Evolutionary conservation across 2,888 invertebrate species (phyloP).

Genomic region (Sarcophaga carnaria): DNA sequence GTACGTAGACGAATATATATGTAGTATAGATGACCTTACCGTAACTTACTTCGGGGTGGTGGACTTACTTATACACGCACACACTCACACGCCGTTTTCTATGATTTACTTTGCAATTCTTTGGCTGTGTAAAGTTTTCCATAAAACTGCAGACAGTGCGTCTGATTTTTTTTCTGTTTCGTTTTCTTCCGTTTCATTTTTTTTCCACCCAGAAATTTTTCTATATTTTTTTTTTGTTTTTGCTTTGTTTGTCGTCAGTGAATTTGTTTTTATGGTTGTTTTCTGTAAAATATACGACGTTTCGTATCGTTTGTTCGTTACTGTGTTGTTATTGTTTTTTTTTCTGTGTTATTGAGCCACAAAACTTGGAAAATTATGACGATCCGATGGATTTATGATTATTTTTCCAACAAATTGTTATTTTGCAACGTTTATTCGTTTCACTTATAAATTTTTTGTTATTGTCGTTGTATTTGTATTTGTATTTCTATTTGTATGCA

Average conservation of each 20-base stretch:
- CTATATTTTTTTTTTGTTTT: slow-evolving; percentile 39
- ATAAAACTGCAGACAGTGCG: slow-evolving; percentile 57
- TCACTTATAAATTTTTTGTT: slow-evolving; percentile 28
- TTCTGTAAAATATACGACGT: slow-evolving; percentile 27
- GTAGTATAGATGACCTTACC: slow-evolving; percentile 19
- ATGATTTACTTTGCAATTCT: slow-evolving; percentile 9
- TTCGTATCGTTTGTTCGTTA: slow-evolving; percentile 24
- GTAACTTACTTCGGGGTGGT: background rate
- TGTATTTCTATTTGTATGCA: too few relatives aligned
- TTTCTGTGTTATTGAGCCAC: slow-evolving; percentile 73
- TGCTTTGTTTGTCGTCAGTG: slow-evolving; percentile 34
- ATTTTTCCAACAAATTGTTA: slow-evolving; percentile 78
- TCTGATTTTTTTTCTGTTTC: slow-evolving; percentile 32
- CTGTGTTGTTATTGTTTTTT: slow-evolving; percentile 22
- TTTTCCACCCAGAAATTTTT: background rate
- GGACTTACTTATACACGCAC: background rate
- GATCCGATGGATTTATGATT: slow-evolving; percentile 78
- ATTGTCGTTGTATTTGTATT: slow-evolving; percentile 16
- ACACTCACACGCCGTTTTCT: background rate
- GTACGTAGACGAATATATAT: background rate
- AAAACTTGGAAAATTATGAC: slow-evolving; percentile 80
- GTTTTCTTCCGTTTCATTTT: background rate
- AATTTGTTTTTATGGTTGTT: slow-evolving; percentile 51
- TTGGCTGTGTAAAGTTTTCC: slow-evolving; percentile 42
- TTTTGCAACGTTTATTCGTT: slow-evolving; percentile 72